A percentile compares a stretch with the other conserved stretches of the same genome.
These are phyloP conservation scores for Magallana gigas DNA, from an alignment of 1,140 invertebrate species.

Conservation along the genomic window DNA sequence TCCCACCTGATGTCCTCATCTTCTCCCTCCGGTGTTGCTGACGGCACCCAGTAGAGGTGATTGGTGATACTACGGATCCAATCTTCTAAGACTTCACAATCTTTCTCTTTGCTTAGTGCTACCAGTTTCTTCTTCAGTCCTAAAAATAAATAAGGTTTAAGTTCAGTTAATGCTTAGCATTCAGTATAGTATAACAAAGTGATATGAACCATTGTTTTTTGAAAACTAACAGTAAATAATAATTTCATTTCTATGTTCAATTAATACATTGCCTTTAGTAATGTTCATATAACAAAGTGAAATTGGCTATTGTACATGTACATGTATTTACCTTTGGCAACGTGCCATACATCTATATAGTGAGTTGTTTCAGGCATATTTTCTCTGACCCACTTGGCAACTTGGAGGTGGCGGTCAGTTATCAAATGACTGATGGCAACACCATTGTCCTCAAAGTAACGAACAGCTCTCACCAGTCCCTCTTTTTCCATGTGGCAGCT, in stretches of 20 bases:
- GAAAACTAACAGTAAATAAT: no score
- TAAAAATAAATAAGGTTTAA: not conserved
- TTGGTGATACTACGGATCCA: constrained; percentile 58
- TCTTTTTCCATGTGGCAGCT: constrained; percentile 50
- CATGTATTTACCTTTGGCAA: constrained; percentile 59
- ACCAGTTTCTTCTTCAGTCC: constrained; percentile 37
- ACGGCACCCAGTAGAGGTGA: constrained; percentile 56
- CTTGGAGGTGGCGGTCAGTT: constrained; percentile 51
- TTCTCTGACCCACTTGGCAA: constrained; percentile 55
- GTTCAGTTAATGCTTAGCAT: no score
- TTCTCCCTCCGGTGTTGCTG: constrained; percentile 45
- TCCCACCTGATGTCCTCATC: constrained; percentile 35
- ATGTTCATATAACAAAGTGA: not conserved
- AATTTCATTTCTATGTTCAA: no score
- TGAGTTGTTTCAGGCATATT: constrained; percentile 39
- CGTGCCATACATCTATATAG: constrained; percentile 60
- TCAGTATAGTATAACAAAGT: no score
- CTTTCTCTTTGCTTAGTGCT: constrained; percentile 42
- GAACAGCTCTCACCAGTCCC: constrained; percentile 32
- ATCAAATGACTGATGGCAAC: constrained; percentile 42
- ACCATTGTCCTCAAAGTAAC: not conserved
- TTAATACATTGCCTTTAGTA: not conserved
- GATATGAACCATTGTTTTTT: not conserved
- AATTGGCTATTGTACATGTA: not conserved
- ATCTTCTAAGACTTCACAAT: not conserved